Base-by-base conservation (phyloP, 2,797 vertebrate genomes). In the Mastacembelus armatus region DNA sequence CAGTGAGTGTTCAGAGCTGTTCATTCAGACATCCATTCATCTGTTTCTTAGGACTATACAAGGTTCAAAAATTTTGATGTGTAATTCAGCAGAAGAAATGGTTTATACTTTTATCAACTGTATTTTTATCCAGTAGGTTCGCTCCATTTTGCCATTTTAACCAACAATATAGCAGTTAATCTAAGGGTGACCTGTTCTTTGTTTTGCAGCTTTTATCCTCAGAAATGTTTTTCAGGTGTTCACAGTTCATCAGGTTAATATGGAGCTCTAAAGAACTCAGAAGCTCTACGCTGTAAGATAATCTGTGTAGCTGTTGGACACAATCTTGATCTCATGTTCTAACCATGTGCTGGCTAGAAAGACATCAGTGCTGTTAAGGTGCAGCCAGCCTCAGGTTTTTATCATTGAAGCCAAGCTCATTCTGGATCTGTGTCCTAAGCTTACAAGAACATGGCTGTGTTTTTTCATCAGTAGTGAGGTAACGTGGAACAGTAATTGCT, bases 221-320 rank as follows among this genome's bases (percentile, higher is more conserved):
- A 77, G 52, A 83, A 82, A 71, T 78, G 63, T 19, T 66, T 80
- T 87, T 81, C 82, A 85, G 78, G 84, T 85, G 66, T 83, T 81
- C 71, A 60, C 58, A 56, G n/a, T 65, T 74, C 58, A 83, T 87
- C 83, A 93, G 93, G 80, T 92, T 81, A 75, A 86, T 79, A 74
- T 33, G 30, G 47, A 75, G 66, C 68, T 67, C 72, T 80, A 74
- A 78, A 85, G 39, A 72, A 62, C 58, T 84, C 81, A 86, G 63
- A 77, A 85, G 81, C 89, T 92, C 91, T 83, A 85, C 89, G 92
- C 91, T 89, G 83, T 92, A 84, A 87, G 83, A 89, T 90, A 76
- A 91, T 83, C 84, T 88, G 75, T 82, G 80, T 91, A 85, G 87
- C 88, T 93, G 92, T 92, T 92, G 74, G 88, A 90, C 77, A 74